Base-by-base conservation (phyloP, 2,113 vertebrate genomes). In the Vidua chalybeata region DNA sequence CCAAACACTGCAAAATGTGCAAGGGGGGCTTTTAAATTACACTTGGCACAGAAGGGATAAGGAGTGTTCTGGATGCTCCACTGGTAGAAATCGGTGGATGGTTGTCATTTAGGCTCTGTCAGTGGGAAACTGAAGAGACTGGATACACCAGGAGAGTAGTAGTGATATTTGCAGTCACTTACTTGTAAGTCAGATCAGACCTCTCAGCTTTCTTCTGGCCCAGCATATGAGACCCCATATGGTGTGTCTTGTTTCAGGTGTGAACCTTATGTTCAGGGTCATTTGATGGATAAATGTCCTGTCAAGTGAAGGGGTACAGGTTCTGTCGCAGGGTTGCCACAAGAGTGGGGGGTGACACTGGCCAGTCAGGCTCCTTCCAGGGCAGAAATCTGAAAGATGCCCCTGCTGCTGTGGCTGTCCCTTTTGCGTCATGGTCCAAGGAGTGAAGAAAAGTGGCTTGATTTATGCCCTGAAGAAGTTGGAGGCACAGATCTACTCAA, bases 161-260 rank as follows among this genome's bases (percentile, higher is more conserved):
- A 56, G 19, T 78, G 69, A 46, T 84, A 79, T 87, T 93, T 95
- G 64, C 69, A 89, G 64, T 35, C 48, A 84, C 24, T 66, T 54
- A 41, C 58, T 78, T 66, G 35, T 74, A 68, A 63, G 37, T 82
- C 33, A 9, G 61, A 69, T 95, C 67, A 77, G 76, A 75, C 52
- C 73, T 96, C 83, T 93, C 4, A 2, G n/a, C 64, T 95, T 90
- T 94, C 83, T 89, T 72, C 41, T 94, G 52, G 46, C 80, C 54
- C 83, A 93, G 6, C 43, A 46, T 46, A 59, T 48, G 91, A 92
- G 89, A 93, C 52, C 68, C 45, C 59, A 18, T 41, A 26, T 7
- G 12, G 27, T 31, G 64, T 69, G 64, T 91, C 13, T 13, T 59
- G 52, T 90, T 95, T 89, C 91, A 75, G 48, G 56, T 9, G 1